Percentiles rank a stretch among this genome's conserved stretches.
Evolutionary conservation across 2,797 vertebrate genomes (phyloP).

Genomic region (Phyllotis vaccarum): DNA sequence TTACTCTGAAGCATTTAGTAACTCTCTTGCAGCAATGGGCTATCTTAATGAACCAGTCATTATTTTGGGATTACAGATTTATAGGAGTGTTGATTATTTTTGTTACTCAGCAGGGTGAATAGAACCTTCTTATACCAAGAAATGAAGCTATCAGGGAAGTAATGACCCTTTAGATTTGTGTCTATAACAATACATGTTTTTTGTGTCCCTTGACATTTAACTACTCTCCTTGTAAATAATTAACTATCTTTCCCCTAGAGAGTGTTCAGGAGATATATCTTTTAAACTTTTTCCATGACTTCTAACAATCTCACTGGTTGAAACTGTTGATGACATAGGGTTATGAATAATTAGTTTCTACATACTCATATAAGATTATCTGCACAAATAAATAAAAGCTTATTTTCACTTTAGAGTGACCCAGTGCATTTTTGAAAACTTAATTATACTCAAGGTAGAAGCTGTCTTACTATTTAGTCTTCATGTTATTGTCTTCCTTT

Average conservation of each 20-base stretch:
- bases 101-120: neutral
- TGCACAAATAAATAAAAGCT: neutral
- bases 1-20: neutral
- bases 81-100: neutral
- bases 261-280: neutral
- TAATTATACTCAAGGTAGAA: neutral
- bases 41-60: neutral
- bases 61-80: neutral
- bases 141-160: neutral
- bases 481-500: neutral
- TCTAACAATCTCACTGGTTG: neutral
- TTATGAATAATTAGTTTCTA: no score
- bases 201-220: neutral
- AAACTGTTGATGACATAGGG: neutral
- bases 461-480: neutral
- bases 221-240: neutral
- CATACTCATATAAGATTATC: neutral
- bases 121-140: neutral
- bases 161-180: neutral
- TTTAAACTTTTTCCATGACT: neutral
- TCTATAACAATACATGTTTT: neutral
- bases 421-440: neutral
- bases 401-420: neutral
- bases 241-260: neutral
- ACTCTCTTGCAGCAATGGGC: no score